A percentile compares a stretch with the other conserved stretches of the same genome.
Evolutionary conservation across 2,113 vertebrate species (phyloP).

Genomic region (Ondatra zibethicus): DNA sequence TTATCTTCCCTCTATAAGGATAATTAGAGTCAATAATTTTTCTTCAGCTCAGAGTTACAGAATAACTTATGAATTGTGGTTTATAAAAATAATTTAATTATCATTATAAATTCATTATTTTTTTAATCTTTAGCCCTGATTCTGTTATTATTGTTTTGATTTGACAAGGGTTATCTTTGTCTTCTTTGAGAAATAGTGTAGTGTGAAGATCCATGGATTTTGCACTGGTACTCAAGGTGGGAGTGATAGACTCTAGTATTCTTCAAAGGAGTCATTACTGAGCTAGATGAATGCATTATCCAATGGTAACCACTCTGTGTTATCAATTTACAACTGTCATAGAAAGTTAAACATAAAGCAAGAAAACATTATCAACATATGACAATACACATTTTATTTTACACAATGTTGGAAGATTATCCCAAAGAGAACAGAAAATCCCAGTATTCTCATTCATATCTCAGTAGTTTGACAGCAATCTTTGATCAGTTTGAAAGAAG

Average conservation of each 20-base stretch:
- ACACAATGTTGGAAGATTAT: neutral
- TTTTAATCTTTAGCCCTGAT: neutral
- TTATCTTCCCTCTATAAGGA: neutral
- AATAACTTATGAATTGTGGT: neutral
- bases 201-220: neutral
- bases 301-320: neutral
- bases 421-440: neutral
- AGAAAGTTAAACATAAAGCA: neutral
- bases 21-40: neutral
- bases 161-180: neutral
- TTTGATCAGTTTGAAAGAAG: neutral
- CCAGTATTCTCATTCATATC: neutral
- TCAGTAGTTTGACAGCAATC: neutral
- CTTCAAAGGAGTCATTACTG: neutral
- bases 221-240: neutral
- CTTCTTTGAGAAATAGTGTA: neutral
- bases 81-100: neutral
- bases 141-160: neutral
- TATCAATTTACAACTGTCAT: neutral
- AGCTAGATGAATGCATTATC: neutral
- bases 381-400: neutral
- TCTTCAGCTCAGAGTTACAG: neutral
- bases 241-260: neutral
- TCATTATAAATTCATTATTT: neutral
- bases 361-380: neutral